phyloP scores from a whole-genome alignment of 2,797 vertebrate species.

The Cryptoprocta ferox region DNA sequence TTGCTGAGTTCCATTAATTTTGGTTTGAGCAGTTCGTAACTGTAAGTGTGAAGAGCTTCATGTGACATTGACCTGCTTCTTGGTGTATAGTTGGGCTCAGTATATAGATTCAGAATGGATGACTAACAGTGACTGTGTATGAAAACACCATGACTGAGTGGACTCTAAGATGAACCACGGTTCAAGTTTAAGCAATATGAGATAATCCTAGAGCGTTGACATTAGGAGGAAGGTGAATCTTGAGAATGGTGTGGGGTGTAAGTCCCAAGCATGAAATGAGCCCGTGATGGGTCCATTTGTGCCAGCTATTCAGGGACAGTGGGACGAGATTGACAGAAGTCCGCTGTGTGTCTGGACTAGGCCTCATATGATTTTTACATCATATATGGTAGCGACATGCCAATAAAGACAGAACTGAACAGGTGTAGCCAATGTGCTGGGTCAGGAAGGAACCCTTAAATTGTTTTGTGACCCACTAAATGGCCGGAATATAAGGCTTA shows the following conservation, averaged over 20 bases:
- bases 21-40: not conserved
- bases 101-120: not conserved
- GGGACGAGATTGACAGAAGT: not conserved
- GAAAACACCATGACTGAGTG: no score
- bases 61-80: not conserved
- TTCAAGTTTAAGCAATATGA: not conserved
- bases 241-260: not conserved
- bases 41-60: not conserved
- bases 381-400: not conserved
- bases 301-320: not conserved
- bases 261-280: not conserved
- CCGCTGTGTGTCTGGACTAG: not conserved
- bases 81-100: not conserved
- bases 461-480: not conserved
- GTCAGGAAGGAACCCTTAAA: not conserved
- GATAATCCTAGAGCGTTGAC: not conserved
- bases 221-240: not conserved
- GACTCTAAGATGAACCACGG: not conserved
- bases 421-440: not conserved
- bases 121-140: not conserved
- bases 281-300: not conserved
- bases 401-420: not conserved
- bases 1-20: fast-evolving
- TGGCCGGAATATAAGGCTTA: not conserved
- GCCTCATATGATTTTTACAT: not conserved